Evolutionary conservation across 2,888 invertebrate species (phyloP), one percentile per base, ranked within the genome.

Genomic region (Noctua pronuba): DNA sequence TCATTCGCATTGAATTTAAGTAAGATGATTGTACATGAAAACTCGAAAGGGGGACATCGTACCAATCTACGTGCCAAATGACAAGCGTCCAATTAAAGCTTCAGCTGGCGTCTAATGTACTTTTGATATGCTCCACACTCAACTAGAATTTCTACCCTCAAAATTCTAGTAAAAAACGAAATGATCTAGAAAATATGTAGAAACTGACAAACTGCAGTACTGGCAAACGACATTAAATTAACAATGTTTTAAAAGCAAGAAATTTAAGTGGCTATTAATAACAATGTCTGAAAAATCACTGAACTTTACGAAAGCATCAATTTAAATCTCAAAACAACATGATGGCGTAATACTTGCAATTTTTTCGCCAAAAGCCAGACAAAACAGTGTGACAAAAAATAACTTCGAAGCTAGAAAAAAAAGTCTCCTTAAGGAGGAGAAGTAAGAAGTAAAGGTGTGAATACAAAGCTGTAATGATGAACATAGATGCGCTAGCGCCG

Each of bases 21-120:
- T 70, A 78, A 78, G 67, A 83, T 81, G 71, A 80, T 87, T 88
- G 83, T 72, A 82, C 77, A 77, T 68, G 76, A 86, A 88, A 85
- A 83, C 75, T 80, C 79, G 83, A 86, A 87, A 86, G 80, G 81
- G 77, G 83, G 85, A 86, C 83, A 87, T 83, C 75, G 76, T 77
- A 85, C 73, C 75, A 77, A 85, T 83, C 80, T 82, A 78, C 83
- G 89, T 91, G 91, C 92, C 91, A 92, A 92, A 89, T 87, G 88
- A 90, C 89, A 88, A 88, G 84, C 83, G 84, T 86, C 89, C 88
- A 92, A 92, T 92, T 91, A 91, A 90, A 91, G 87, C 73, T 85
- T 86, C 81, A 86, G 82, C 80, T 83, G 79, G 80, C 82, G 77
- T 82, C 85, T 85, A 84, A 82, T 83, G 58, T 86, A 79, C 73